phyloP scores from a whole-genome alignment of 2,797 vertebrate genomes.

The Sitta carolinensis region DNA sequence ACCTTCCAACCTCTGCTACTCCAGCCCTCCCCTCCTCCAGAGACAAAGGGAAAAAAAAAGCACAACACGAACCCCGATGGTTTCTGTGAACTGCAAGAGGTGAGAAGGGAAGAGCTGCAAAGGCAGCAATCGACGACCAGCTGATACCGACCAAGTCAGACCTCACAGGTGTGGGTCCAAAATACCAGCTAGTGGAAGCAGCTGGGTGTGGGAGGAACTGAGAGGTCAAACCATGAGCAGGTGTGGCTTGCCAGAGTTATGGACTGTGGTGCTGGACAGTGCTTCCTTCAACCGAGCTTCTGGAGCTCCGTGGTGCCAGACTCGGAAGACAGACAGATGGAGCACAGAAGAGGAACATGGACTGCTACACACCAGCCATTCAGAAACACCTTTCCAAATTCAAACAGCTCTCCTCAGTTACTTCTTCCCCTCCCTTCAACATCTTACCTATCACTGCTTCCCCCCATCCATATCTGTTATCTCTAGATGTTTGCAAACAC shows the following conservation, averaged over 20 bases:
- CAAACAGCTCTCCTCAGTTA: background rate
- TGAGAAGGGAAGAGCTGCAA: background rate
- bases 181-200: background rate
- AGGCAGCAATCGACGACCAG: background rate
- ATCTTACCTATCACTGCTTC: fast-evolving
- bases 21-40: background rate
- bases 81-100: background rate
- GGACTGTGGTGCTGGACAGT: fast-evolving
- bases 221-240: background rate
- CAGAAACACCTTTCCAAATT: background rate
- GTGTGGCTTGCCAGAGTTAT: fast-evolving
- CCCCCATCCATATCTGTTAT: fast-evolving
- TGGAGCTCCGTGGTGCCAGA: fast-evolving
- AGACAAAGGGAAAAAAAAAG: background rate
- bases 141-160: background rate
- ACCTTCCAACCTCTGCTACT: background rate
- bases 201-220: background rate
- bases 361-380: background rate
- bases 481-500: background rate
- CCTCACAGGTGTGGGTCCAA: background rate
- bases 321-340: background rate
- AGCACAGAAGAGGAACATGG: fast-evolving
- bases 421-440: background rate
- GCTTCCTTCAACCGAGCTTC: fast-evolving
- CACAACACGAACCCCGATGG: fast-evolving